Evolutionary conservation across 2,888 invertebrate genomes (phyloP), one percentile per base, ranked within the genome.

Genomic region (Oscheius onirici): DNA sequence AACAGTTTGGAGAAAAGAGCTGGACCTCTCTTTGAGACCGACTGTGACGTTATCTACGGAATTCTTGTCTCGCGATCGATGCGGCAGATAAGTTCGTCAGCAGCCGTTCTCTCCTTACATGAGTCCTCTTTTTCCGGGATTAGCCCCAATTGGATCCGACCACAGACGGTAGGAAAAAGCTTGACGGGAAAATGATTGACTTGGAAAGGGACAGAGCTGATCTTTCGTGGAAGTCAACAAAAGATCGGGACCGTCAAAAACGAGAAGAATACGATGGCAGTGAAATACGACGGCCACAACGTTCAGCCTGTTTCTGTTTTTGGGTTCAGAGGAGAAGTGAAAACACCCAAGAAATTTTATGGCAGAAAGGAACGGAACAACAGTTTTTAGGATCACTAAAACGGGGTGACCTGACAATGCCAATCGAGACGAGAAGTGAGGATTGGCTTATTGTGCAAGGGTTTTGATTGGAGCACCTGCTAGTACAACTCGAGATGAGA

Each of bases 21-120:
- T 41, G 58, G 26, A 24, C 20, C 43, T 41, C 60, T 43, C 20
- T 13, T 44, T 41, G 15, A 40, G 26, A 34, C 34, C 34, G 34
- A 34, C 3, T 34, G 34, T 34, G 54, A 55, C 54, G 41, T 60
- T 60, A 60, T 60, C 60, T 60, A 41, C 60, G 60, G 60, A 60
- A 60, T 60, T 60, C n/a, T 60, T 22, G 60, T 34, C 34, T 60
- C 60, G 60, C 60, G 60, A 60, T 60, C 60, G 60, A 60, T 60
- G 60, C 41, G 43, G 17, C n/a, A 60, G 60, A 60, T 60, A 60
- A 49, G 49, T 49, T 49, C 49, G 60, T 60, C 60, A 55, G 22
- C 55, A 11, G 55, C 10, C 24, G 22, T 24, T 55, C 28, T 20
- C 28, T 24, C 3, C 13, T 15, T 15, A 24, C 28, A n/a, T 55